Evolutionary conservation across 1,140 invertebrate genomes (phyloP), one percentile per base, ranked within the genome.

Genomic region (Trialeurodes vaporariorum): DNA sequence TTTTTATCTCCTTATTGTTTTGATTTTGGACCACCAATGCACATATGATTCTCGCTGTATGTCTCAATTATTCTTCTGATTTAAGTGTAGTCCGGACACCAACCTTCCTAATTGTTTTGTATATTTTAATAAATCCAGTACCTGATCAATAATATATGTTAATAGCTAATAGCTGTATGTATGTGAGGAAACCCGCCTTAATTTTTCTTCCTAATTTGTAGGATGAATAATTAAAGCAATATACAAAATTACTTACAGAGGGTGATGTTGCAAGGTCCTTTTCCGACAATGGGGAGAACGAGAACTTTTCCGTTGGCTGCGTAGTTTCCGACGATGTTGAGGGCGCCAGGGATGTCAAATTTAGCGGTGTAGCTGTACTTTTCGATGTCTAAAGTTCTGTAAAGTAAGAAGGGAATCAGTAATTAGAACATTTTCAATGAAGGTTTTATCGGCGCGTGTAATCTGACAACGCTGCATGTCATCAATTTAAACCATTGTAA

Each of bases 291-390:
- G 25, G 74, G 73, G 27, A 75, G 69, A 26, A 75, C 67, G 49
- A 74, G 66, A 22, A 75, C 73, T 68, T 75, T 73, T 59, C 74
- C 74, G 34, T 74, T 69, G n/a, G 73, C 68, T 24, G 72, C 72
- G 69, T 75, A 75, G 22, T 70, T 59, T 25, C 72, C 72, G n/a
- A 67, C 65, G 13, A 75, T 65, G 17, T 25, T 67, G 17, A 75
- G 27, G 0, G 69, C 65, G 9, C 61, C 64, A 9, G 22, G 25
- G 62, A 70, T 65, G 13, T 62, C 27, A n/a, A 70, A 26, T 60
- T 70, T 70, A 12, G 58, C 69, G 23, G 17, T 27, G 1, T 26
- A 2, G 59, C 61, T 65, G 21, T 61, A 67, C 25, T 67, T 70
- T 13, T 70, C 69, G 13, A 67, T 24, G 27, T 70, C 69, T 11